phyloP scores from a whole-genome alignment of 1,140 invertebrate genomes.

The Drosophila dunni region DNA sequence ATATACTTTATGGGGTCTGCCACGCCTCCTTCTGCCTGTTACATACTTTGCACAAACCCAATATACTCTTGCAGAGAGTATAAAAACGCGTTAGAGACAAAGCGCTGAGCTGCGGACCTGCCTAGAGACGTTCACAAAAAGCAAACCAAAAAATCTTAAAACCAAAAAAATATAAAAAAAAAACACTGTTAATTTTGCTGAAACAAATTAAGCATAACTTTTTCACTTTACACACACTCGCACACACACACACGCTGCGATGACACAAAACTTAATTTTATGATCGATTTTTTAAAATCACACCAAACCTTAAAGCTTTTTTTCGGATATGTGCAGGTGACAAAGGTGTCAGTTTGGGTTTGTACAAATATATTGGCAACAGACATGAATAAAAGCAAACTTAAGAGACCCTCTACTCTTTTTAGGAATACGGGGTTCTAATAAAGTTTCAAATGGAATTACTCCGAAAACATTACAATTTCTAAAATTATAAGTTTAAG shows the following conservation, averaged over 20 bases:
- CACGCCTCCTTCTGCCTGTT: too few relatives aligned
- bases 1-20: too few relatives aligned
- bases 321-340: constrained; percentile 1
- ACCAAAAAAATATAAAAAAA: not conserved
- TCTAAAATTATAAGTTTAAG: too few relatives aligned
- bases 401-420: too few relatives aligned
- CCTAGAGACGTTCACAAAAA: constrained; percentile 19
- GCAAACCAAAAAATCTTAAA: not conserved
- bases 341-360: constrained; percentile 17
- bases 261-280: constrained; percentile 55
- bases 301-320: constrained; percentile 14
- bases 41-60: too few relatives aligned
- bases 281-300: constrained; percentile 56
- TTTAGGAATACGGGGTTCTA: too few relatives aligned
- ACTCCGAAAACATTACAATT: too few relatives aligned
- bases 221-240: constrained; percentile 40
- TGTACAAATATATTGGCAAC: not conserved
- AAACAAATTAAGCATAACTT: constrained; percentile 74
- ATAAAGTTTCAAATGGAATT: too few relatives aligned
- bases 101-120: constrained; percentile 14
- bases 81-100: constrained; percentile 30
- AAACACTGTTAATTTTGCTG: constrained; percentile 46
- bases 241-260: constrained; percentile 10
- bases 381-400: too few relatives aligned
- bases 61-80: too few relatives aligned